These are phyloP conservation scores for Australoheros facetus DNA, from an alignment of 2,797 vertebrate genomes.

Conservation along the genomic window DNA sequence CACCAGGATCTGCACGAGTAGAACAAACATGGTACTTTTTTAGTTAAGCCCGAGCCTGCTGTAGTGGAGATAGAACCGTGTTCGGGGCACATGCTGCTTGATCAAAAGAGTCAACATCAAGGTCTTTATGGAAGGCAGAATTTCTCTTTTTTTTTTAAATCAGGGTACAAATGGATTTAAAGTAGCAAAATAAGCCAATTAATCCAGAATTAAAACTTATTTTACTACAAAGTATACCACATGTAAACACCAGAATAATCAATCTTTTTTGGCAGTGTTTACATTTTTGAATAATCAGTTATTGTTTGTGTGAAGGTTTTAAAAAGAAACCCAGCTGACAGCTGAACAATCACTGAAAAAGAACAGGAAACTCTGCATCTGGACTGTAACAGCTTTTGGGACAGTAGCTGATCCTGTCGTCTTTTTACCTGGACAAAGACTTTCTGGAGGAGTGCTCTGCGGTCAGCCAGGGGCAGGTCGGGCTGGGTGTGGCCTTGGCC, in stretches of 20 bases:
- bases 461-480: conserved; percentile 92
- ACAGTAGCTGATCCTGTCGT: too few species aligned
- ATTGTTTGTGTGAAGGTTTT: neutral
- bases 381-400: neutral
- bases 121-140: neutral
- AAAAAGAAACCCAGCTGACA: neutral
- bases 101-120: neutral
- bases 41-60: neutral
- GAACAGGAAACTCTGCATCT: too few species aligned
- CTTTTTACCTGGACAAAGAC: conserved; percentile 93
- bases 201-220: neutral
- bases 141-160: neutral
- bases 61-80: neutral
- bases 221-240: too few species aligned
- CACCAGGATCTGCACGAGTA: conserved; percentile 88
- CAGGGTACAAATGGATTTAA: neutral
- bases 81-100: neutral
- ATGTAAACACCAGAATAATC: too few species aligned
- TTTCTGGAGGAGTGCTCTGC: conserved; percentile 93
- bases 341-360: neutral
- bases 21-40: neutral
- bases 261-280: fast-evolving
- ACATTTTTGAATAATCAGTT: neutral
- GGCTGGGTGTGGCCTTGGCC: conserved; percentile 71
- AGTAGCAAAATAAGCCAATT: neutral